Base-by-base conservation (phyloP, 2,113 vertebrate genomes). In the Syngnathus typhle region DNA sequence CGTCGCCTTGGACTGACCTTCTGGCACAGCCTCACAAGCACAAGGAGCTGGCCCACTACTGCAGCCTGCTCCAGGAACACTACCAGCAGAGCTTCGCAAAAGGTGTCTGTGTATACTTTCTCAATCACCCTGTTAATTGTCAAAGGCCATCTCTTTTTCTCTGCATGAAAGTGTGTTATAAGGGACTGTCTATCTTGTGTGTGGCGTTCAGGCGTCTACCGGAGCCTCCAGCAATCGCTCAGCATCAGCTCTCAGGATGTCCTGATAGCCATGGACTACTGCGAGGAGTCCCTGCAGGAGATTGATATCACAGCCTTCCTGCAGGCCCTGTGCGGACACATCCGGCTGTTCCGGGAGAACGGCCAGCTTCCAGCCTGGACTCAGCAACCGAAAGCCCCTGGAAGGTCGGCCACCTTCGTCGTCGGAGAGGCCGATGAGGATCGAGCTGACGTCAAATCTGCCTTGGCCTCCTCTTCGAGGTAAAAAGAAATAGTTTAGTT, bases 251-350 rank as follows among this genome's bases (percentile, higher is more conserved):
- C 94, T 11, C 94, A 94, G 81, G 96, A 98, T 41, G 70, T 99
- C 6, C 90, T 98, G 65, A 92, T 92, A 56, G 94, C 97, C 4
- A 93, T 97, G 85, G 97, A 99, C 84, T 96, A 95, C 87, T 99
- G 97, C 79, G 97, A 98, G 78, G 97, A 99, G 68, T 93, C 95
- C 1, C 90, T 98, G 6, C 96, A 98, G 80, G 96, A 99, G 87
- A 91, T 98, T 0, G 96, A 99, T 75, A 92, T 99, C 91, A 96
- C 94, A 12, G 82, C 92, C 68, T 98, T 98, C 77, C 88, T 99
- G 70, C 91, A 95, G 55, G 94, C 95, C 0, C 90, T 99, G n/a
- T 98, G 97, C 69, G 96, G 94, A 75, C 95, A 98, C 1, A 88
- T 95, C 15, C 88, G 92, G 60, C 83, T 78, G 0, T 95, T 94